A percentile compares a stretch with the other conserved stretches of the same genome.
Conservation (phyloP, 1,140 invertebrate genomes). For the Bombus difficillimus region DNA sequence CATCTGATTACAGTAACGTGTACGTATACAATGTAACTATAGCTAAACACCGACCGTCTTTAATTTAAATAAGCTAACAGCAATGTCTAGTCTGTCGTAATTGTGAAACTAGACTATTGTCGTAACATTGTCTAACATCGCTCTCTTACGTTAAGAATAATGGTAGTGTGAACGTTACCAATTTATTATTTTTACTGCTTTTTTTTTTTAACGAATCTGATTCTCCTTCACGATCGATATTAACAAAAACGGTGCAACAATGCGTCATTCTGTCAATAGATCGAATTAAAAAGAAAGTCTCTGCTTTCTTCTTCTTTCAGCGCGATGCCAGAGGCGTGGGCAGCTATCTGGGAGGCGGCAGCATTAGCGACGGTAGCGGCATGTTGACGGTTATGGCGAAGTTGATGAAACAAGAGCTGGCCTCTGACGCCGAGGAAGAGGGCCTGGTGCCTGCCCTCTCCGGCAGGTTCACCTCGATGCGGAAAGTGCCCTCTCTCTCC, state of each 20-base stretch:
- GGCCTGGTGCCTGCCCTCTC: constrained; percentile 77
- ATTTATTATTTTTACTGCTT: too few relatives aligned
- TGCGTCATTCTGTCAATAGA: background rate
- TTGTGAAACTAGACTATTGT: background rate
- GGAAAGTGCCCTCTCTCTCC: constrained; percentile 92
- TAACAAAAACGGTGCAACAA: background rate
- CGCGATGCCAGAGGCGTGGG: constrained; percentile 77
- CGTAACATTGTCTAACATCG: background rate
- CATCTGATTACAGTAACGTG: too few relatives aligned
- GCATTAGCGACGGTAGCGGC: constrained; percentile 72
- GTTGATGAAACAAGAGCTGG: constrained; percentile 81
- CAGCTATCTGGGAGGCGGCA: constrained; percentile 73
- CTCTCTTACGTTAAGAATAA: background rate
- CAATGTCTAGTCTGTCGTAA: background rate
- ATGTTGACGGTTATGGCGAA: constrained; percentile 81
- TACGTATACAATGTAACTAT: background rate
- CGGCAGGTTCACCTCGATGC: constrained; percentile 85
- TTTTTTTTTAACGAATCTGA: background rate
- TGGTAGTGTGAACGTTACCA: background rate
- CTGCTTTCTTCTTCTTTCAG: constrained; percentile 64
- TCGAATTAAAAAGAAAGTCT: constrained; percentile 21
- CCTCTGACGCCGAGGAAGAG: constrained; percentile 81
- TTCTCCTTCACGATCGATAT: background rate
- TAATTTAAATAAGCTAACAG: background rate
- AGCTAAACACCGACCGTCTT: background rate